phyloP scores from a whole-genome alignment of 2,113 vertebrate species.

The Aegithalos caudatus region DNA sequence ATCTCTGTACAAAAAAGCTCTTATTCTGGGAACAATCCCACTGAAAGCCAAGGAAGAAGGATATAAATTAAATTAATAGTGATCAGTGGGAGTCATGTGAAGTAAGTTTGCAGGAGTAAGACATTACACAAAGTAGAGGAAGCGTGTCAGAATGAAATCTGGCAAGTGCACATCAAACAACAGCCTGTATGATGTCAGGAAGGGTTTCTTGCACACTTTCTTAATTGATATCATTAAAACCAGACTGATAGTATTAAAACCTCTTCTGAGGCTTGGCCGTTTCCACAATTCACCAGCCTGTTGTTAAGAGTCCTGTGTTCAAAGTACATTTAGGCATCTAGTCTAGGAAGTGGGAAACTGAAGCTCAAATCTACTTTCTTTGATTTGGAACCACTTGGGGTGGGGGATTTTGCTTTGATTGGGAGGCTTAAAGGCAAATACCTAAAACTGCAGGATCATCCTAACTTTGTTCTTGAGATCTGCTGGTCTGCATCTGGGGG shows the following conservation, averaged over 20 bases:
- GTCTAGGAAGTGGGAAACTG: background rate
- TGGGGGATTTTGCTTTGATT: background rate
- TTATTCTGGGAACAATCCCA: background rate
- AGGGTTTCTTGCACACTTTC: background rate
- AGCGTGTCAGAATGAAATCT: background rate
- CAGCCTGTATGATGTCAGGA: background rate
- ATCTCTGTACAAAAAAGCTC: background rate
- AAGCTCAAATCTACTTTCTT: background rate
- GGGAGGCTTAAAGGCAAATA: background rate
- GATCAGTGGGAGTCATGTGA: background rate
- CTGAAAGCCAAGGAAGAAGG: background rate
- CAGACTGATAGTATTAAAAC: background rate
- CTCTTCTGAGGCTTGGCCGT: background rate
- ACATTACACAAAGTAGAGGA: background rate
- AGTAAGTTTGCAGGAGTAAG: background rate
- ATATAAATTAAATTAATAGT: background rate
- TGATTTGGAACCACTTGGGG: background rate
- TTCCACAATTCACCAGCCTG: background rate
- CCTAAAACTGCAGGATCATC: background rate
- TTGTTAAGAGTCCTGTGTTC: background rate
- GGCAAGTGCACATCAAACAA: background rate
- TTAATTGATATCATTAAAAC: background rate
- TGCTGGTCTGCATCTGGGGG: background rate
- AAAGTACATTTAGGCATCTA: background rate
- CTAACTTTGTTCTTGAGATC: accelerated